Evolutionary conservation across 2,797 vertebrate species (phyloP).

Genomic region (Poeciliopsis infans): DNA sequence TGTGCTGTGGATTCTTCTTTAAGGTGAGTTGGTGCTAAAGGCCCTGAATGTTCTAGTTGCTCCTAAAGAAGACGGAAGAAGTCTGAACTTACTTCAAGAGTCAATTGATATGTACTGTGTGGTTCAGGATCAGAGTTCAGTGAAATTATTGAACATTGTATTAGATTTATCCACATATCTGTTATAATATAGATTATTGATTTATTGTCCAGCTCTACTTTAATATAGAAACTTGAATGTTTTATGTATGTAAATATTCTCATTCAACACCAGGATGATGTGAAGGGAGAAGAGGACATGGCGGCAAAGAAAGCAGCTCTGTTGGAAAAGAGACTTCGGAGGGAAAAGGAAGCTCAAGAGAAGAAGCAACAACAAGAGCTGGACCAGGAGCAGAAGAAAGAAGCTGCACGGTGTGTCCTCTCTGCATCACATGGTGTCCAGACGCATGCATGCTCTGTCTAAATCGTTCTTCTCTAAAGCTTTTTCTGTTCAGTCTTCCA

Average conservation of each 20-base stretch:
- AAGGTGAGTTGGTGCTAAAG: conserved; percentile 81
- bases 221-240: too few species aligned
- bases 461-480: neutral
- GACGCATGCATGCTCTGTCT: neutral
- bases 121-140: too few species aligned
- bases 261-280: conserved; percentile 86
- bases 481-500: neutral
- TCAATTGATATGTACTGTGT: neutral
- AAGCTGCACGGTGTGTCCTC: conserved; percentile 85
- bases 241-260: conserved; percentile 5
- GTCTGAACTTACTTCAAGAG: too few species aligned
- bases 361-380: conserved; percentile 91
- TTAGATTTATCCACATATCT: too few species aligned
- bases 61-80: neutral
- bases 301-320: conserved; percentile 93
- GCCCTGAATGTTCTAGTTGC: neutral
- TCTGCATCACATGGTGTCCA: neutral
- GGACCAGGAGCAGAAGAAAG: conserved; percentile 91
- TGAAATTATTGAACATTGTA: too few species aligned
- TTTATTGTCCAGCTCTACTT: too few species aligned
- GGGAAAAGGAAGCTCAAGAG: conserved; percentile 91
- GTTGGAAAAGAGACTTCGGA: conserved; percentile 91
- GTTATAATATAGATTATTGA: too few species aligned
- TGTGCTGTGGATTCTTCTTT: conserved; percentile 99
- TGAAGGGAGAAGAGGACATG: conserved; percentile 94